Evolutionary conservation across 2,888 invertebrate genomes (phyloP).

Genomic region (Beris chalybata): DNA sequence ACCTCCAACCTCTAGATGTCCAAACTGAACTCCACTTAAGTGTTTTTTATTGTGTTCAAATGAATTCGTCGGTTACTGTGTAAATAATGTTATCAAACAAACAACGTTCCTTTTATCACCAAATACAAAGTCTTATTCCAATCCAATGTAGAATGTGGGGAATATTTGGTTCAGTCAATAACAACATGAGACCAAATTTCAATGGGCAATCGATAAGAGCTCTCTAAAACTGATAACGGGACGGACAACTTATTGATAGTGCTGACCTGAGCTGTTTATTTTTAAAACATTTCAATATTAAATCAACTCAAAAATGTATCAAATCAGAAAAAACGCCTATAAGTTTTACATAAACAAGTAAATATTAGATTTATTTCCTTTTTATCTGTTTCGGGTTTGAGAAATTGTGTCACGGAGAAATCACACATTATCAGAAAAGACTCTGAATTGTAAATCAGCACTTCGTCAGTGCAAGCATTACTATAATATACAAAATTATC

Average conservation of each 20-base stretch:
- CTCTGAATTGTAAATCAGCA: no score
- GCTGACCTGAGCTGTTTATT: slow-evolving; percentile 1
- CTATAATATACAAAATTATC: no score
- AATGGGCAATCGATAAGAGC: slow-evolving; percentile 11
- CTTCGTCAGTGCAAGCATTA: no score
- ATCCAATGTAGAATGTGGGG: not conserved
- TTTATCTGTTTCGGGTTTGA: not conserved
- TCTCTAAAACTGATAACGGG: slow-evolving; percentile 2
- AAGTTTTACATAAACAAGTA: no score
- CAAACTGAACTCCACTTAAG: no score
- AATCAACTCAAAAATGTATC: slow-evolving; percentile 7
- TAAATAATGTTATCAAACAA: not conserved
- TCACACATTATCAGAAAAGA: no score
- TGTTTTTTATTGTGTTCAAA: no score
- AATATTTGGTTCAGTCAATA: slow-evolving; percentile 1
- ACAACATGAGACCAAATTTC: slow-evolving; percentile 9
- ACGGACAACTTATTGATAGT: slow-evolving; percentile 7
- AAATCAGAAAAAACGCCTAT: not conserved
- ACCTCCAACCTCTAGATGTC: no score
- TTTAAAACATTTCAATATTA: not conserved
- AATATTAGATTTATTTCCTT: no score
- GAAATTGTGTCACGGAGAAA: slow-evolving; percentile 1
- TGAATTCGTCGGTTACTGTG: no score
- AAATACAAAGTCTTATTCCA: not conserved
- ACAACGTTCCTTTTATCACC: not conserved